Base-by-base conservation (phyloP, 2,888 invertebrate genomes). In the Sarcophaga carnaria region DNA sequence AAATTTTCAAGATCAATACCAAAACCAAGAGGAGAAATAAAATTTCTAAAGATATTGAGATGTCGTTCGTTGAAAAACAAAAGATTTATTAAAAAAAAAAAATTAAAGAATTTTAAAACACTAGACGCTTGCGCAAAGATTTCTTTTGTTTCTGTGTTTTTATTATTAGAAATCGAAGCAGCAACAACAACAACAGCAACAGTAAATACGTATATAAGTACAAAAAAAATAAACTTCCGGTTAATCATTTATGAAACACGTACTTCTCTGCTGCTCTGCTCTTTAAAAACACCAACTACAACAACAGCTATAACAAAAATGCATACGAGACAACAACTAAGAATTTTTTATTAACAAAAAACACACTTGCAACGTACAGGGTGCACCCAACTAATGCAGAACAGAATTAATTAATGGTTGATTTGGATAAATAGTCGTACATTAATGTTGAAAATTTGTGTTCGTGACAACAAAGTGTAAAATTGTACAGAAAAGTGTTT, bases 71-170 rank as follows among this genome's bases (percentile, higher is more conserved):
- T 45, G 11, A 62, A 17, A 66, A 66, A 86, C 17, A 81, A 85
- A 81, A 75, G 59, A 71, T 59, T 45, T 63, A 78, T 64, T 54
- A 64, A 82, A 74, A 54, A 59, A 54, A 59, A 22, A 22, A 22
- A 22, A 22, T 1, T 20, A 63, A 60, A 72, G 54, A 54, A 63
- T 27, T 60, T 49, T 10, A 37, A 71, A 74, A 62, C 60, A 83
- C 72, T 62, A 69, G 80, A 84, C 87, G 84, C 87, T 84, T 84
- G 87, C 84, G 84, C 79, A 84, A 84, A 87, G 84, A 84, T 84
- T 80, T 78, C 75, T 70, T 86, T 81, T 80, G 74, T 4, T 66
- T 54, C 14, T 54, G 3, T 54, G 5, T 12, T 54, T 14, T 54
- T 54, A 17, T 63, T 79, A 86, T 78, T 86, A 77, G 62, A 75